Base-by-base conservation (phyloP, 2,113 vertebrate genomes). In the Siniperca chuatsi region DNA sequence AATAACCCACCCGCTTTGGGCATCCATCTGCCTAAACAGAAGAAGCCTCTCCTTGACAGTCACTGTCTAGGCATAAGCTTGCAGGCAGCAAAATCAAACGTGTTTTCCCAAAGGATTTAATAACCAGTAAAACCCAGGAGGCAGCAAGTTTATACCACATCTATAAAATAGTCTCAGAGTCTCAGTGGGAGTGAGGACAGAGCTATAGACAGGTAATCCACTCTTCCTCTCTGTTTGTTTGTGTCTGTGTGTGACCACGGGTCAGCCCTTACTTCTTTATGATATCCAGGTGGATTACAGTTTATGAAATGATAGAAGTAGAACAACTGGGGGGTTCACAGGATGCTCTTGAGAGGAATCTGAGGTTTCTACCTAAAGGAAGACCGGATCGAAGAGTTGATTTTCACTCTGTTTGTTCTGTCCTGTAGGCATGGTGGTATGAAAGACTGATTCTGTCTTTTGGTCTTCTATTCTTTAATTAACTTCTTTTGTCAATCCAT, bases 141-240 rank as follows among this genome's bases (percentile, higher is more conserved):
- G 85, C 66, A 71, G 85, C 52, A 48, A 25, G 42, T 81, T 82
- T 46, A 81, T 57, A 72, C 57, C 40, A 54, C 78, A 80, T 74
- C 83, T 74, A 61, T 71, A 81, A 84, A 85, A 42, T 61, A 35
- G 81, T 55, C 75, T 69, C 54, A 48, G 23, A 50, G 84, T 57
- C 76, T 42, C 66, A 78, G 83, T 68, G 35, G 89, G 83, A 81
- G 82, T 81, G 60, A 87, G 57, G 58, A 83, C 82, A 81, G 55
- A 85, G 75, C 81, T 66, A 69, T 18, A 78, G 44, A 91, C 84
- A 94, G 92, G 90, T 92, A 91, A 93, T 82, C 10, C 46, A 50
- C 42, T 89, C 66, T 82, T 87, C 42, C 44, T 75, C 62, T 83
- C 48, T 37, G n/a, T 89, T 75, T 88, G 70, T 78, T 75, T 85